Percentiles rank a stretch among this genome's conserved stretches.
phyloP scores from a whole-genome alignment of 2,113 vertebrate species.

The Pleuronectes platessa region DNA sequence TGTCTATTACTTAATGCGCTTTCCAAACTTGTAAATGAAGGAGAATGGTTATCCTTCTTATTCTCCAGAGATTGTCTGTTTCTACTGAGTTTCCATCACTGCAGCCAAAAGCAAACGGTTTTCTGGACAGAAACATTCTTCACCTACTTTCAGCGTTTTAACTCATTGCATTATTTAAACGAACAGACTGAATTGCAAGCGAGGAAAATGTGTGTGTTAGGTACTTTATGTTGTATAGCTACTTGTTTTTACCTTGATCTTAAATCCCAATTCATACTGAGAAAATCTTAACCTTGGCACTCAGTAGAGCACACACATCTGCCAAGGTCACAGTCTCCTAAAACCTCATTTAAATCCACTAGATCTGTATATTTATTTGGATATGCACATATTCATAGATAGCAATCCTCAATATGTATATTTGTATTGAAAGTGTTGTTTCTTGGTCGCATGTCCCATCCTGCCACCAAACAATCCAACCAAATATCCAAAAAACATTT shows the following conservation, averaged over 20 bases:
- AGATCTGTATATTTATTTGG: no score
- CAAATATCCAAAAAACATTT: no score
- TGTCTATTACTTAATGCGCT: conserved; percentile 59
- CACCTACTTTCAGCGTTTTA: not conserved
- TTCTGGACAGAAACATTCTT: not conserved
- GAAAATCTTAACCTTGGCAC: no score
- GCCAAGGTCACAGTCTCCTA: no score
- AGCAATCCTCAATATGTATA: no score
- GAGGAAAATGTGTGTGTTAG: not conserved
- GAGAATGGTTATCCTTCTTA: conserved; percentile 21
- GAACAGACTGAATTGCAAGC: not conserved
- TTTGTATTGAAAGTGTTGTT: no score
- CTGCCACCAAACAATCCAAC: no score
- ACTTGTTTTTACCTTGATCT: not conserved
- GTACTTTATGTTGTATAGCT: not conserved
- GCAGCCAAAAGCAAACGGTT: not conserved
- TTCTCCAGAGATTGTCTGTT: conserved; percentile 5
- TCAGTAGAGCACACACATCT: no score
- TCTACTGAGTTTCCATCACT: conserved; percentile 16
- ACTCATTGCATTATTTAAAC: not conserved
- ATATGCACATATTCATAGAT: no score
- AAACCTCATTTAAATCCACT: no score
- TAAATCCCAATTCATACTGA: no score
- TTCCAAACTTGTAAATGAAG: conserved; percentile 59
- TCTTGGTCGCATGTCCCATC: no score